Percentiles rank a stretch among this genome's conserved stretches.
Conservation (phyloP, 2,113 vertebrate genomes). For the Bostrychus sinensis region DNA sequence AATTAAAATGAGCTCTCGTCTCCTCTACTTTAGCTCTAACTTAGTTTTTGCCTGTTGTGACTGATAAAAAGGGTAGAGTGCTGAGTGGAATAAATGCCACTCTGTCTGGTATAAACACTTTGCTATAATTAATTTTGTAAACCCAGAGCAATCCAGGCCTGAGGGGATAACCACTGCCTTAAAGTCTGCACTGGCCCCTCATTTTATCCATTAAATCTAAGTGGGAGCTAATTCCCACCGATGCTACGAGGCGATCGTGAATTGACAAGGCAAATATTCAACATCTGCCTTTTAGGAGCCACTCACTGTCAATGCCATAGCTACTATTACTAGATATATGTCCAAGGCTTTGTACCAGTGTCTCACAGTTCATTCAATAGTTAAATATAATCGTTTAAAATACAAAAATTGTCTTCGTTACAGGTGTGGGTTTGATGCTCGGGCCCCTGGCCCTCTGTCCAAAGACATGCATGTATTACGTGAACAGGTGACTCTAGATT, state of each 20-base stretch:
- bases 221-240: conserved; percentile 40
- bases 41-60: background rate
- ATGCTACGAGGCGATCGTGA: conserved; percentile 30
- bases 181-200: conserved; percentile 24
- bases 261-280: conserved; percentile 2
- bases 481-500: no score
- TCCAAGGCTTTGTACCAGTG: no score
- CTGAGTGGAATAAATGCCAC: conserved; percentile 13
- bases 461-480: no score
- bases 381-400: no score
- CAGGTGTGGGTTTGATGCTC: no score
- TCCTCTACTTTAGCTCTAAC: background rate
- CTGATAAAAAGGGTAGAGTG: conserved; percentile 2
- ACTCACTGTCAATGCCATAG: background rate
- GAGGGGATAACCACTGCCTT: conserved; percentile 22
- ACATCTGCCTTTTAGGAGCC: background rate
- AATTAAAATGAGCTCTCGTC: background rate
- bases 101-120: conserved; percentile 14
- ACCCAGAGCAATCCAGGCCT: conserved; percentile 25
- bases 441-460: no score
- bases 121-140: conserved; percentile 42
- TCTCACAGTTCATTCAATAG: no score
- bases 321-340: no score
- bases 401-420: no score
- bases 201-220: conserved; percentile 48